Conservation (phyloP, 2,797 vertebrate species). For the Sternotherus odoratus region DNA sequence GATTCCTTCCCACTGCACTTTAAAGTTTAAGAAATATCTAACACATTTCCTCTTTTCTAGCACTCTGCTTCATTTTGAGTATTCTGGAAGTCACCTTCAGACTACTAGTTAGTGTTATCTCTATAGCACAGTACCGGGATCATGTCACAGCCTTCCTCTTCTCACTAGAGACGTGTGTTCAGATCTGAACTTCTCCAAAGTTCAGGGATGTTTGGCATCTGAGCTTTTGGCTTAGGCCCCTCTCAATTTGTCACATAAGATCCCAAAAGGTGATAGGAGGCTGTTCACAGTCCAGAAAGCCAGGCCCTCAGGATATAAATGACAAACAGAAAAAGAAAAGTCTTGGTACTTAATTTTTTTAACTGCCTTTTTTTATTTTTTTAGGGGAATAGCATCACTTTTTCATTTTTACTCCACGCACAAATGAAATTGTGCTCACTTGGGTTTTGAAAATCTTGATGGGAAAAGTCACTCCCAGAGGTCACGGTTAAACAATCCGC, state of each 20-base stretch:
- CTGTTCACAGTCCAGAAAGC: not conserved
- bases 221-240: conserved; percentile 50
- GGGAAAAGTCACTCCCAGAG: not conserved
- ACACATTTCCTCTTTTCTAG: conserved; percentile 4
- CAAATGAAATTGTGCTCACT: not conserved
- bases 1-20: not conserved
- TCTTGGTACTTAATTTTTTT: not conserved
- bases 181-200: conserved; percentile 73
- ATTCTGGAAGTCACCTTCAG: conserved; percentile 73
- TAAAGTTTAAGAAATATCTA: not conserved
- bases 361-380: not conserved
- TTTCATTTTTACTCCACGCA: not conserved
- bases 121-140: conserved; percentile 61
- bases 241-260: conserved; percentile 22
- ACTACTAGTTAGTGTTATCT: conserved; percentile 63
- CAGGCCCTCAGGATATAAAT: not conserved
- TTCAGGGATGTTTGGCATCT: conserved; percentile 74
- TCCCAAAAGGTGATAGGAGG: conserved; percentile 55
- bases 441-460: not conserved
- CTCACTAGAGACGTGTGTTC: conserved; percentile 60
- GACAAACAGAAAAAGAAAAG: not conserved
- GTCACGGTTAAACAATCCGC: too few relatives aligned
- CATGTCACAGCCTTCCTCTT: conserved; percentile 66
- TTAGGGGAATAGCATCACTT: not conserved
- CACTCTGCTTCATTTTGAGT: not conserved